Evolutionary conservation across 2,797 vertebrate species (phyloP).

Genomic region (Sphaeramia orbicularis): DNA sequence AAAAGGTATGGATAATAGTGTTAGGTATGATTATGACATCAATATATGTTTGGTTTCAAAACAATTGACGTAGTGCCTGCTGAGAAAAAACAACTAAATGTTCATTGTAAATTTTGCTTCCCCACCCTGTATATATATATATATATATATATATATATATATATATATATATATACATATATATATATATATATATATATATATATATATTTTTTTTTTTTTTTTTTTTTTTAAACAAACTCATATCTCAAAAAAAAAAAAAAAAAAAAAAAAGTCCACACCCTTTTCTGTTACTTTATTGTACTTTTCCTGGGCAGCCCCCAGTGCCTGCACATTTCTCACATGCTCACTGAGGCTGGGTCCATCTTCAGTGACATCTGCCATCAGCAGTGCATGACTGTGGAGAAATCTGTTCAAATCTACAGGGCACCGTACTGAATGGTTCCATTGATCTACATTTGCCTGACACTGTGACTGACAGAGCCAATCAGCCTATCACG

Average conservation of each 20-base stretch:
- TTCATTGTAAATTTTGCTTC: too few species aligned
- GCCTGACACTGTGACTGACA: slow-evolving; percentile 81
- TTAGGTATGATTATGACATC: too few species aligned
- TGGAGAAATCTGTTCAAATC: slow-evolving; percentile 74
- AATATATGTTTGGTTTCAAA: too few species aligned
- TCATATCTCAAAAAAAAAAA: too few species aligned
- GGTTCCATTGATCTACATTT: slow-evolving; percentile 80
- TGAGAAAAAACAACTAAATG: too few species aligned
- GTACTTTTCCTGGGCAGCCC: slow-evolving; percentile 30
- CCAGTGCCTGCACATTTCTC: slow-evolving; percentile 47
- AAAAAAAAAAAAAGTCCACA: too few species aligned
- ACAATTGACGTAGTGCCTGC: too few species aligned
- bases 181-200: too few species aligned
- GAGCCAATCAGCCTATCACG: slow-evolving; percentile 82
- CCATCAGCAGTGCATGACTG: slow-evolving; percentile 80
- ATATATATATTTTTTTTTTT: slow-evolving; percentile 1
- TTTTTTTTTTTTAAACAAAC: slow-evolving; percentile 24
- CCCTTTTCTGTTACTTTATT: not conserved
- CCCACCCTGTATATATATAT: too few species aligned
- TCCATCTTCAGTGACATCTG: slow-evolving; percentile 77
- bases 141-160: too few species aligned
- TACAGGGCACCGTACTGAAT: slow-evolving; percentile 63
- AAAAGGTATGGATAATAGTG: too few species aligned
- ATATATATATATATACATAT: too few species aligned
- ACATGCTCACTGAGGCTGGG: slow-evolving; percentile 71